Evolutionary conservation across 1,140 invertebrate genomes (phyloP).

Genomic region (Brachionus calyciflorus): DNA sequence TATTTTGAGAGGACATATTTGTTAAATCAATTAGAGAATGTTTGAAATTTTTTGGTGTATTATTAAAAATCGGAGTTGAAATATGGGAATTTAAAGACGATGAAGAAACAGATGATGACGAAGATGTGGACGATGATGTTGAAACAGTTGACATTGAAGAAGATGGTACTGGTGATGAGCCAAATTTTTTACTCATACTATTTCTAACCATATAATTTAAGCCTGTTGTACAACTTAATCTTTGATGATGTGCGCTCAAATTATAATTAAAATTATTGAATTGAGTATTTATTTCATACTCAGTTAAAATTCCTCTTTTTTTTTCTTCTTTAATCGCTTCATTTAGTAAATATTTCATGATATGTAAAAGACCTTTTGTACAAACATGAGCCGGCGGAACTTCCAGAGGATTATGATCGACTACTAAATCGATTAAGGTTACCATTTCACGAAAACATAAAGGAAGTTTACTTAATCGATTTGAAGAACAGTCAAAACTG

Average conservation of each 20-base stretch:
- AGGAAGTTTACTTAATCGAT: conserved; percentile 79
- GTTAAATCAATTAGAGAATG: conserved; percentile 27
- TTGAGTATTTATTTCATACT: conserved; percentile 45
- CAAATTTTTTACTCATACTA: conserved; percentile 45
- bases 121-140: conserved; percentile 56
- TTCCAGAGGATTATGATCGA: conserved; percentile 82
- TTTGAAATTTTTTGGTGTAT: background rate
- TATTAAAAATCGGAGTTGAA: conserved; percentile 9
- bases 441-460: conserved; percentile 79
- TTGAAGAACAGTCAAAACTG: conserved; percentile 80
- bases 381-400: conserved; percentile 86
- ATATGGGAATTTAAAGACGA: conserved; percentile 26
- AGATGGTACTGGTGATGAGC: conserved; percentile 9
- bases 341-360: conserved; percentile 87
- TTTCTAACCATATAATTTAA: background rate
- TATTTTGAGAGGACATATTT: background rate
- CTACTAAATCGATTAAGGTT: conserved; percentile 71
- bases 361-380: conserved; percentile 82
- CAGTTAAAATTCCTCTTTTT: conserved; percentile 43
- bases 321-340: conserved; percentile 70
- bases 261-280: conserved; percentile 41
- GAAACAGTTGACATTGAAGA: conserved; percentile 43
- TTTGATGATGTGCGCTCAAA: conserved; percentile 6
- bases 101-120: conserved; percentile 22
- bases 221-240: conserved; percentile 17